phyloP scores from a whole-genome alignment of 2,113 vertebrate genomes.

The Mugil cephalus region DNA sequence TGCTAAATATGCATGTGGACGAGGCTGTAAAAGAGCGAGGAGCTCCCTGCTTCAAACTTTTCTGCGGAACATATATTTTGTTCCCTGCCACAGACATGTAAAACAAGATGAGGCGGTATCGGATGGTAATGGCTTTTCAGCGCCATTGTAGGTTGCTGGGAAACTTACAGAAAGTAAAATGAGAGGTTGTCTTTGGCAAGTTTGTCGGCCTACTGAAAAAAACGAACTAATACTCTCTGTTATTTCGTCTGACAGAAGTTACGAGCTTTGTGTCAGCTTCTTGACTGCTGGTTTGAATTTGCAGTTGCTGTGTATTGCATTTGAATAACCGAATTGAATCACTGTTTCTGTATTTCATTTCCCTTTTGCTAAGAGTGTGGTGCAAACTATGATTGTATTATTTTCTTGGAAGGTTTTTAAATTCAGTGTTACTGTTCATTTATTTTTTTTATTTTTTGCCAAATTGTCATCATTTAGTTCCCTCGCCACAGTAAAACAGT shows the following conservation, averaged over 20 bases:
- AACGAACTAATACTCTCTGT: constrained; percentile 10
- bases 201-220: constrained; percentile 37
- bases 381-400: constrained; percentile 20
- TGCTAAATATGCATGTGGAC: constrained; percentile 57
- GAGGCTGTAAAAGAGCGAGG: constrained; percentile 33
- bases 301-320: constrained; percentile 10
- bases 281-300: constrained; percentile 25
- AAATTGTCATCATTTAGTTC: background rate
- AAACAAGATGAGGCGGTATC: constrained; percentile 56
- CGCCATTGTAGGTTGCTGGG: constrained; percentile 45
- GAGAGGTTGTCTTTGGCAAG: constrained; percentile 33
- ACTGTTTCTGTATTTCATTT: constrained; percentile 23
- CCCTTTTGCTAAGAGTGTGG: constrained; percentile 3
- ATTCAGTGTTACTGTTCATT: constrained; percentile 1
- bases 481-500: constrained; percentile 7
- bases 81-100: constrained; percentile 44
- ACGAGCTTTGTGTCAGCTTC: constrained; percentile 9
- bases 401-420: constrained; percentile 11
- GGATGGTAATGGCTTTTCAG: constrained; percentile 50
- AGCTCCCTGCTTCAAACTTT: constrained; percentile 39
- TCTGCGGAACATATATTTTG: constrained; percentile 51
- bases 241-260: constrained; percentile 4
- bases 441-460: background rate
- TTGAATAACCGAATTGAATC: constrained; percentile 23
- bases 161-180: constrained; percentile 24